Percentiles rank a stretch among this genome's conserved stretches.
Evolutionary conservation across 2,113 vertebrate genomes (phyloP).

Genomic region (Orthochromis indermauri): DNA sequence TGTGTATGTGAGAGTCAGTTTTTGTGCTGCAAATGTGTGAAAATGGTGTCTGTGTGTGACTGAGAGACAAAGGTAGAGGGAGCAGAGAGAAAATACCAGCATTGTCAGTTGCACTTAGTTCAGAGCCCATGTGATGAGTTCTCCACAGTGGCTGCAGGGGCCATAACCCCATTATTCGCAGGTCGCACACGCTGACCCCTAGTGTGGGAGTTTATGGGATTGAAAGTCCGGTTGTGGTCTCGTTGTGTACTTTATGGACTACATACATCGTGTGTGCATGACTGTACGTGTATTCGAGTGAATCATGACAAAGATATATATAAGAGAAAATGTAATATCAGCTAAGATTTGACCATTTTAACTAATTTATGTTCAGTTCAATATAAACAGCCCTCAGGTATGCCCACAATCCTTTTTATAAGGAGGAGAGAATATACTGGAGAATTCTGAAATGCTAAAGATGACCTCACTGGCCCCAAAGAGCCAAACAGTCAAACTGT

Average conservation of each 20-base stretch:
- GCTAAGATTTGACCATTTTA: not conserved
- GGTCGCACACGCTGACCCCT: not conserved
- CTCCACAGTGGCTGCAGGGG: conserved; percentile 7
- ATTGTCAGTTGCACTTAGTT: conserved; percentile 25
- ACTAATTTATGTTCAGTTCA: not conserved
- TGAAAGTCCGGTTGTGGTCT: not conserved
- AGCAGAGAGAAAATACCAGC: not conserved
- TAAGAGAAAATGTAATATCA: not conserved
- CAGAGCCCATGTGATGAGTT: conserved; percentile 21
- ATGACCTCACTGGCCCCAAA: not conserved
- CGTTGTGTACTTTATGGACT: not conserved
- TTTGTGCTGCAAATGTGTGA: not conserved
- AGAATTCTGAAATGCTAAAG: not conserved
- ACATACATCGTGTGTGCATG: not conserved
- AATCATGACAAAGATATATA: rapidly evolving
- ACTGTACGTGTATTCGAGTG: not conserved
- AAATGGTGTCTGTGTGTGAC: not conserved
- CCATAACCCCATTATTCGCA: conserved; percentile 22
- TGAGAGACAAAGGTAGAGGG: not conserved
- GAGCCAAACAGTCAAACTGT: not conserved
- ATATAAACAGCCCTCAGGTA: not conserved
- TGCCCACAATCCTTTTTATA: not conserved
- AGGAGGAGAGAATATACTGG: not conserved
- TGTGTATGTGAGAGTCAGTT: not conserved
- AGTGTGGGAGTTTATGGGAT: not conserved